Base-by-base conservation (phyloP, 92 coral and sea anemone species). In the Phenganax subtilis region DNA sequence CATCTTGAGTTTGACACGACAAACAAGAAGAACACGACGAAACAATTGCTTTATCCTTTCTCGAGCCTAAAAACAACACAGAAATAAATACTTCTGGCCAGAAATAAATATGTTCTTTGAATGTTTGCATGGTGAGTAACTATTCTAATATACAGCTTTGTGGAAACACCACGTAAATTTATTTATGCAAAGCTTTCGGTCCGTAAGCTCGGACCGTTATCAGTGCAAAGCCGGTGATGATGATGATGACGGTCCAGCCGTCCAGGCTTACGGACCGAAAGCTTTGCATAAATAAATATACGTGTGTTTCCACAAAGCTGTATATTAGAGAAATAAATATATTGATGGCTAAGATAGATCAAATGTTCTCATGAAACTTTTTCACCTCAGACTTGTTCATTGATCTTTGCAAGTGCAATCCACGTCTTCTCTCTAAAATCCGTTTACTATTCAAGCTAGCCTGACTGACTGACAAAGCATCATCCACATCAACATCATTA, bases 1-100 rank as follows among this genome's bases (percentile, higher is more conserved):
- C 56, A 94, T 84, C 20, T 77, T 67, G 75, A 77, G 85, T 27
- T 81, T 60, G 29, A 90, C 86, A 12, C 90, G 89, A 12, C 88
- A 76, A 16, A 92, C 76, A 27, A 89, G 79, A 51, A 84, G 64
- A 53, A 90, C 93, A 30, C 63, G 83, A 27, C 54, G 57, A 52
- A 79, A 79, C 15, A 73, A 63, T 47, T 7, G 68, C 73, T 7
- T 65, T 15, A 79, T 79, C 74, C 25, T 63, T 51, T 72, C 83
- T 51, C 57, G 83, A 20, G 83, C 83, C 83, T 79, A 54, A 79
- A 79, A 79, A 0, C 25, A 9, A 62, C 12, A 79, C 56, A 79
- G 17, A 14, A 53, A 54, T 31, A 0, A 74, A 15, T 25, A 8
- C 1, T 56, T 53, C 12, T 29, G 37, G 55, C 9, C 4, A 9